These are phyloP conservation scores for Clarias laeviceps DNA, from an alignment of 2,797 vertebrate genomes.

Conservation along the genomic window DNA sequence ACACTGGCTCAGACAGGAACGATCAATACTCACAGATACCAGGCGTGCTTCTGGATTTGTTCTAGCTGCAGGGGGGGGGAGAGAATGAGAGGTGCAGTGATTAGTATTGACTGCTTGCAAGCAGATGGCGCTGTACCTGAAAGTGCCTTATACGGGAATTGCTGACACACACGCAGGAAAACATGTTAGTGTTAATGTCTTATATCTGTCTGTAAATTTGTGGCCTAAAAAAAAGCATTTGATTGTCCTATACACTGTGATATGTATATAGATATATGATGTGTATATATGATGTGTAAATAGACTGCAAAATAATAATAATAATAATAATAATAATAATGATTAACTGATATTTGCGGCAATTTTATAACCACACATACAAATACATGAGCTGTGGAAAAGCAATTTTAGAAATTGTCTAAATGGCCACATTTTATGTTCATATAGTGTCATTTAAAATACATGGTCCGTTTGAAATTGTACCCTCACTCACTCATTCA, in stretches of 20 bases:
- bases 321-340: neutral
- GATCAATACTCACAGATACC: constrained; percentile 88
- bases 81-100: constrained; percentile 61
- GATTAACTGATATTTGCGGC: neutral
- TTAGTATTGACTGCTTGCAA: constrained; percentile 64
- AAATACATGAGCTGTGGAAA: neutral
- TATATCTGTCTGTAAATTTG: neutral
- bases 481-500: neutral
- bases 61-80: constrained; percentile 78
- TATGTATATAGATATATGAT: too few species aligned
- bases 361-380: neutral
- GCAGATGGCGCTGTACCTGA: constrained; percentile 64
- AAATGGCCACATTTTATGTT: neutral
- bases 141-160: constrained; percentile 50
- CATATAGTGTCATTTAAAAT: neutral
- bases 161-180: neutral
- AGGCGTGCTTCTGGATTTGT: constrained; percentile 91
- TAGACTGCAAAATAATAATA: neutral
- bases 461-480: neutral
- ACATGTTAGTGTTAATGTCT: neutral
- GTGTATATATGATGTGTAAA: neutral
- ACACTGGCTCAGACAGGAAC: constrained; percentile 36
- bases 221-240: constrained; percentile 3
- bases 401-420: neutral
- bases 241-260: neutral